Evolutionary conservation across 2,888 invertebrate species (phyloP).

Genomic region (Sphaerophoria rueppellii): DNA sequence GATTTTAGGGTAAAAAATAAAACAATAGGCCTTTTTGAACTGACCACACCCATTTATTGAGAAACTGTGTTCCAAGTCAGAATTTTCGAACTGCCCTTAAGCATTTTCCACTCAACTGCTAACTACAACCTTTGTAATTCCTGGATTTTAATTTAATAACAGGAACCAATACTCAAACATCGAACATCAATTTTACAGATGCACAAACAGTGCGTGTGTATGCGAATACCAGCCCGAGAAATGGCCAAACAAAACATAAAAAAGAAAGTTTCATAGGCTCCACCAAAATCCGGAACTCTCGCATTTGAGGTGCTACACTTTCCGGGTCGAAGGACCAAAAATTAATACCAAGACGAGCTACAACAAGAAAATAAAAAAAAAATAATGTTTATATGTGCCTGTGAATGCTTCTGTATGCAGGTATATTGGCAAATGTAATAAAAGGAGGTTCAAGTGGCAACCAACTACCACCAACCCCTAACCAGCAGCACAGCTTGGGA

Average conservation of each 20-base stretch:
- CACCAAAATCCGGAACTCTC: constrained; percentile 27
- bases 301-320: constrained; percentile 29
- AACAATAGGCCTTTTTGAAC: constrained; percentile 27
- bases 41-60: constrained; percentile 55
- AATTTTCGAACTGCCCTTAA: constrained; percentile 32
- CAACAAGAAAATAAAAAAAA: neutral
- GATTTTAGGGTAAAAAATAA: too few species aligned
- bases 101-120: constrained; percentile 36
- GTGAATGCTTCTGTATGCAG: neutral
- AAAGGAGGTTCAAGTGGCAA: constrained; percentile 59
- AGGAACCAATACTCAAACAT: constrained; percentile 10
- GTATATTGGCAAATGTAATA: constrained; percentile 54
- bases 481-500: constrained; percentile 38
- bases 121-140: constrained; percentile 33
- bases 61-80: constrained; percentile 32
- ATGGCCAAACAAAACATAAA: constrained; percentile 6
- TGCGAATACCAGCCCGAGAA: constrained; percentile 26
- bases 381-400: constrained; percentile 19
- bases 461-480: constrained; percentile 9
- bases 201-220: neutral
- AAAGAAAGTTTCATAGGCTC: constrained; percentile 15
- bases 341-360: neutral
- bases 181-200: constrained; percentile 2
- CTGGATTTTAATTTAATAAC: constrained; percentile 58
- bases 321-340: constrained; percentile 52